Evolutionary conservation across 2,113 vertebrate species (phyloP), one percentile per base, ranked within the genome.

Genomic region (Calyptomena viridis): DNA sequence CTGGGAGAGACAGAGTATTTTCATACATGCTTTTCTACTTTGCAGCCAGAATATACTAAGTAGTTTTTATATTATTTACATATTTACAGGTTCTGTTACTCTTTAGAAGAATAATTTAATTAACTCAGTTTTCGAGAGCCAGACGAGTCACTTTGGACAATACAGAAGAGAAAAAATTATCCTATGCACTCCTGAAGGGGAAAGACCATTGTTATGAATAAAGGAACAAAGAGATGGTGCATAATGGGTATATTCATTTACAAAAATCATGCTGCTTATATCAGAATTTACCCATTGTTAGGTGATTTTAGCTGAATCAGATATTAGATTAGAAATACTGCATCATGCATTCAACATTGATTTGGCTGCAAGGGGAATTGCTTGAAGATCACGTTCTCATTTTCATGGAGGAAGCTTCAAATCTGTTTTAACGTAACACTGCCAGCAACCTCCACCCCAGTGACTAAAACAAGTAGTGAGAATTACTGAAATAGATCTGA

Each of bases 21-120:
- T 95, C 79, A 77, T 78, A 86, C 78, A 63, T 71, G 42, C 20
- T 84, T 81, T 95, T 92, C 60, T 90, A 68, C 64, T 95, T 94
- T 88, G 69, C 80, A 94, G 49, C 68, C 64, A 75, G 47, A 37
- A 60, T 4, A 1, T 40, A 75, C 24, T 60, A 53, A 75, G n/a
- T 56, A 53, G 14, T 20, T 86, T 93, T 90, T 67, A 30, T 85
- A 77, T 59, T 67, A 56, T 77, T 92, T 86, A 30, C 59, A 71
- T 93, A 71, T 42, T 82, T 82, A 59, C 12, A 84, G 44, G 10
- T 22, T 75, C 33, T 95, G 80, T 75, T 95, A 94, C 83, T 64
- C 30, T 60, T 81, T 47, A 84, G 18, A 92, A 81, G 60, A 86
- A 64, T 78, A 35, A 87, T 81, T 64, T 64, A 9, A 85, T 42